A percentile compares a stretch with the other conserved stretches of the same genome.
Conservation (phyloP, 92 coral and sea anemone species). For the Umimayanthus kanabou region DNA sequence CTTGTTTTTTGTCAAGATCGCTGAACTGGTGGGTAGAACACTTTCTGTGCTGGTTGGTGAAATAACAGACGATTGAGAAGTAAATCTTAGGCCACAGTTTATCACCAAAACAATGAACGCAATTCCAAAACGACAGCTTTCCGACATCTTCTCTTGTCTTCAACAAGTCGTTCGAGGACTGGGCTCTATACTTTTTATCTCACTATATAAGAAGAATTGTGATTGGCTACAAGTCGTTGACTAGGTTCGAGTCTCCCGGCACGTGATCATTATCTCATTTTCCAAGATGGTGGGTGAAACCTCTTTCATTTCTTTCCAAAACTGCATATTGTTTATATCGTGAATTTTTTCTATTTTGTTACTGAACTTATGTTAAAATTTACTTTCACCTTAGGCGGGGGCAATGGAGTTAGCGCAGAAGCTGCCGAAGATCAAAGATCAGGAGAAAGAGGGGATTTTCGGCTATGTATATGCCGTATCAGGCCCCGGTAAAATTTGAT, state of each 20-base stretch:
- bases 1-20: not conserved
- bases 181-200: conserved; percentile 8
- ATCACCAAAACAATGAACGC: not conserved
- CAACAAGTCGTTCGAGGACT: not conserved
- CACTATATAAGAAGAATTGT: conserved; percentile 13
- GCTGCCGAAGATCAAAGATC: conserved; percentile 81
- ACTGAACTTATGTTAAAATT: not conserved
- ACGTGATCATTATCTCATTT: conserved; percentile 86
- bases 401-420: conserved; percentile 90
- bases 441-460: conserved; percentile 76
- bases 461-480: conserved; percentile 99
- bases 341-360: not conserved
- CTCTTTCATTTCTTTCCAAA: conserved; percentile 8
- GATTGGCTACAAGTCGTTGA: not conserved
- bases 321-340: conserved; percentile 18
- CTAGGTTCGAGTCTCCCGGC: conserved; percentile 49
- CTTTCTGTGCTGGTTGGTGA: conserved; percentile 29
- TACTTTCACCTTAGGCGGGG: conserved; percentile 70
- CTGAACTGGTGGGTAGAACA: conserved; percentile 26
- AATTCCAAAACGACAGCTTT: not conserved
- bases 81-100: not conserved
- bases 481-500: conserved; percentile 83
- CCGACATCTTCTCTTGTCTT: conserved; percentile 16
- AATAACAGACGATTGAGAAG: conserved; percentile 28
- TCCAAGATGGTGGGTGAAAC: conserved; percentile 93